phyloP scores from a whole-genome alignment of 2,797 vertebrate species.

The Sebastes melanostomus region DNA sequence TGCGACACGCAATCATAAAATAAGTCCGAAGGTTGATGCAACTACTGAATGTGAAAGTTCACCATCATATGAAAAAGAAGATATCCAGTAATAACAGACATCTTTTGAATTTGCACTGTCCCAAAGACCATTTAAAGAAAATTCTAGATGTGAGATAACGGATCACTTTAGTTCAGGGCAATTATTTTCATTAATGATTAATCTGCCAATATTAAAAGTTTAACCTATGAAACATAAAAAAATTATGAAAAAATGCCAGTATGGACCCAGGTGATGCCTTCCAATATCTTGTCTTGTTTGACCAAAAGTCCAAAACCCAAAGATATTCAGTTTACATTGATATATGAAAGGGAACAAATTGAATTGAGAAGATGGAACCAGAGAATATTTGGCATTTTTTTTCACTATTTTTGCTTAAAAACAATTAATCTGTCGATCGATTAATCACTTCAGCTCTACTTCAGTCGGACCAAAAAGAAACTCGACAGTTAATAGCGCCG shows the following conservation, averaged over 20 bases:
- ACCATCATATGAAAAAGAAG: slow-evolving; percentile 24
- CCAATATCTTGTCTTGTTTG: background rate
- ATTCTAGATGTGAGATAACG: background rate
- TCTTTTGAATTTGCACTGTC: slow-evolving; percentile 18
- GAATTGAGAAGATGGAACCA: slow-evolving; percentile 5
- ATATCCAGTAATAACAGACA: background rate
- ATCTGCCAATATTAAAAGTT: background rate
- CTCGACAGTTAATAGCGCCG: background rate
- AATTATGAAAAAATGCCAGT: background rate
- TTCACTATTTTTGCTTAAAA: background rate
- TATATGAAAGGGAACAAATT: background rate
- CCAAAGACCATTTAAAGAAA: background rate
- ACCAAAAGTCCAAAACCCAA: slow-evolving; percentile 16
- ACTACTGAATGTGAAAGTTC: slow-evolving; percentile 70
- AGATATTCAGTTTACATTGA: background rate
- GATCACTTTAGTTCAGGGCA: background rate
- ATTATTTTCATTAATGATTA: background rate
- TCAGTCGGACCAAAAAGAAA: slow-evolving; percentile 20
- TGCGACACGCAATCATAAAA: slow-evolving; percentile 46
- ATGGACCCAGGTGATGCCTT: background rate
- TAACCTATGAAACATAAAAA: background rate
- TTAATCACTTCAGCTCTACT: background rate
- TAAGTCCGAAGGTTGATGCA: slow-evolving; percentile 65
- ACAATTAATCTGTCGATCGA: background rate
- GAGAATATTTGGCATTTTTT: background rate